These are phyloP conservation scores for Amphipyra berbera DNA, from an alignment of 2,888 invertebrate species.

Conservation along the genomic window DNA sequence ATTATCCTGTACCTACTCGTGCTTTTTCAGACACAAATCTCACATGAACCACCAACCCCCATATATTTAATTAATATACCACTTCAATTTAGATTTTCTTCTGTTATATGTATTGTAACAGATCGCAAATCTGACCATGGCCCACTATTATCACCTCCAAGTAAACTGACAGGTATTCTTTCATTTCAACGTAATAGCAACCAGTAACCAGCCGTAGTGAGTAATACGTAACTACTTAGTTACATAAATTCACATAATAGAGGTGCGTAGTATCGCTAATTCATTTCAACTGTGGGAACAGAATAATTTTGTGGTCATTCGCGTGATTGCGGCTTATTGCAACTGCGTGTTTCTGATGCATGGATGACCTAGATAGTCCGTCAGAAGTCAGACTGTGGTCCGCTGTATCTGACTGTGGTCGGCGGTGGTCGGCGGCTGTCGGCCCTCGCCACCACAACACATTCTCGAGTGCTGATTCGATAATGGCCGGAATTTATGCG, in stretches of 20 bases:
- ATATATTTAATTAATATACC: slow-evolving; percentile 6
- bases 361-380: slow-evolving; percentile 54
- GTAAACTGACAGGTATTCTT: slow-evolving; percentile 24
- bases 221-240: slow-evolving; percentile 46
- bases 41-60: no score
- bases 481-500: slow-evolving; percentile 24
- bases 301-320: slow-evolving; percentile 58
- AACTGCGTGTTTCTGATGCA: slow-evolving; percentile 45
- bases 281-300: slow-evolving; percentile 62
- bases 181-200: slow-evolving; percentile 20
- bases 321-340: slow-evolving; percentile 50
- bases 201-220: slow-evolving; percentile 16
- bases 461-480: slow-evolving; percentile 27
- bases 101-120: background rate
- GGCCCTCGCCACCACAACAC: slow-evolving; percentile 29
- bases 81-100: no score
- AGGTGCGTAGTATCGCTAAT: slow-evolving; percentile 51
- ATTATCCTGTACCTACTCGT: no score
- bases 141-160: slow-evolving; percentile 18
- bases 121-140: slow-evolving; percentile 38
- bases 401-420: slow-evolving; percentile 4
- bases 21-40: no score
- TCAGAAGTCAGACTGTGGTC: slow-evolving; percentile 35
- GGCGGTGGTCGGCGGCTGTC: background rate
- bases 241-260: slow-evolving; percentile 49